phyloP scores from a whole-genome alignment of 2,113 vertebrate genomes.

The Chrysochloris asiatica region DNA sequence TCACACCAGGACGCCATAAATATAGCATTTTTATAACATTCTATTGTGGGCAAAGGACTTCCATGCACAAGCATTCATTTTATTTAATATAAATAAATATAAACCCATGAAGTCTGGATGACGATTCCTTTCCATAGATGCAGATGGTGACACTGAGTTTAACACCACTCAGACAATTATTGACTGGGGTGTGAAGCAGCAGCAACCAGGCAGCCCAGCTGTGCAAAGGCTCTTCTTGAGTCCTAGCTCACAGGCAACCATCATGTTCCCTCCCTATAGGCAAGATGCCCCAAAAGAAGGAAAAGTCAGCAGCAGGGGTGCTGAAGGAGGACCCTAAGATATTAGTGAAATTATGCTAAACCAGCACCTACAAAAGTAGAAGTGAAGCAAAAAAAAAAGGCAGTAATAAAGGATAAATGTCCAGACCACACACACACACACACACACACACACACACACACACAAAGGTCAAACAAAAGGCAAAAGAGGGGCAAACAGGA shows the following conservation, averaged over 20 bases:
- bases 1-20: too few species aligned
- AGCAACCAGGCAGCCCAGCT: neutral
- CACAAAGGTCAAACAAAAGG: too few species aligned
- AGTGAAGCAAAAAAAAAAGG: neutral
- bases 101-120: neutral
- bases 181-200: neutral
- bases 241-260: too few species aligned
- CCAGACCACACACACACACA: too few species aligned
- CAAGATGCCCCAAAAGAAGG: too few species aligned
- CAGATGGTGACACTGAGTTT: neutral
- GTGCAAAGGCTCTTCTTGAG: too few species aligned
- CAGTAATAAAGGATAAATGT: neutral
- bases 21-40: neutral
- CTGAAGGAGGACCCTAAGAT: neutral
- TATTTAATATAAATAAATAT: slow-evolving; percentile 1
- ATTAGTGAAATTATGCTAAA: neutral
- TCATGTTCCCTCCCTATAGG: too few species aligned
- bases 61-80: neutral
- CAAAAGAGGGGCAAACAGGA: neutral
- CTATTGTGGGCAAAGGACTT: neutral
- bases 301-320: too few species aligned
- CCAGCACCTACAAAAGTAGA: neutral
- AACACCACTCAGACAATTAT: neutral
- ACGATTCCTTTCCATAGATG: too few species aligned
- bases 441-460: too few species aligned